Conservation (phyloP, 2,888 invertebrate genomes). For the Eucera pruinosa region DNA sequence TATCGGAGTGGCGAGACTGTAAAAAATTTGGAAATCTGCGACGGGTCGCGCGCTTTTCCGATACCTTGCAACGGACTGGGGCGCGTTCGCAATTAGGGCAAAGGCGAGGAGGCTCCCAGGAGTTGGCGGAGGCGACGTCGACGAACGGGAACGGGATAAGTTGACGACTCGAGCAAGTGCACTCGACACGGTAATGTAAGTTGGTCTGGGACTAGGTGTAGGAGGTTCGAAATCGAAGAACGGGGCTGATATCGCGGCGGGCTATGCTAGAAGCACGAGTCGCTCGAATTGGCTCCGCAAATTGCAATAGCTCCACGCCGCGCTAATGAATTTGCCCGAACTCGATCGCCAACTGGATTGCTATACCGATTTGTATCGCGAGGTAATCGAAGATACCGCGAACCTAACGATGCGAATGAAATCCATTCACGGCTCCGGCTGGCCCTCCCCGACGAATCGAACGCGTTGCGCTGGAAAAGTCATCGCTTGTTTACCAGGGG, state of each 20-base stretch:
- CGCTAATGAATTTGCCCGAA: conserved; percentile 48
- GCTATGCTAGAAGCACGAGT: conserved; percentile 33
- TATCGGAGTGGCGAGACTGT: no score
- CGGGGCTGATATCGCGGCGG: conserved; percentile 36
- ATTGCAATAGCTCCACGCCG: conserved; percentile 45
- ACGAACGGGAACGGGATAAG: no score
- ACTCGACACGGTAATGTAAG: no score
- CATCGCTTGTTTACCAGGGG: not conserved
- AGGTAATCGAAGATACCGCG: conserved; percentile 13
- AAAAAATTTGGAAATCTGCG: no score
- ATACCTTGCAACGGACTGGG: no score
- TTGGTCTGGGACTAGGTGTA: not conserved
- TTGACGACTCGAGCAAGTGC: no score
- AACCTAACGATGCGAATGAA: conserved; percentile 4
- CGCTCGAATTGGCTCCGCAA: conserved; percentile 38
- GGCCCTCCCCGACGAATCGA: not conserved
- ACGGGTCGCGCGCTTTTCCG: no score
- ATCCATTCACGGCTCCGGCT: not conserved
- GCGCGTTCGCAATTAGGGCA: no score
- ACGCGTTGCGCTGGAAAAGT: no score
- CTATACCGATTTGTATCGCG: conserved; percentile 35
- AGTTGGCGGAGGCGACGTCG: no score
- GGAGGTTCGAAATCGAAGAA: conserved; percentile 8
- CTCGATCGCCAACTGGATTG: conserved; percentile 41
- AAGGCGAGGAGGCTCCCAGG: no score